Conservation (phyloP, 2,797 vertebrate species). For the Erethizon dorsatum region DNA sequence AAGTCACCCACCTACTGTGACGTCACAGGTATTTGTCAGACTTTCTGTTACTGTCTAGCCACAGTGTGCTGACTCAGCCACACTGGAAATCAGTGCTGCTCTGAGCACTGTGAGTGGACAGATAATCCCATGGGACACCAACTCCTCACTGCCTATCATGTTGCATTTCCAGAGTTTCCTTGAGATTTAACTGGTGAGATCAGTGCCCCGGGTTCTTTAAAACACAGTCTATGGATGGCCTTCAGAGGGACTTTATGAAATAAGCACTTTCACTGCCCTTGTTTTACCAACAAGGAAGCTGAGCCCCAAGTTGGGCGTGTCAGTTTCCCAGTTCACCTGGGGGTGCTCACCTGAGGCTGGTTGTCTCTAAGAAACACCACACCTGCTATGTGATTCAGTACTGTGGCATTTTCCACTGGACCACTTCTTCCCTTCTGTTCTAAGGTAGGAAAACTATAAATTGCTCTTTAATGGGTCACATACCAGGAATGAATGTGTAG, state of each 20-base stretch:
- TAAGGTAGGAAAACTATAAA: background rate
- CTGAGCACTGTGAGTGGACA: background rate
- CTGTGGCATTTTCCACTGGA: background rate
- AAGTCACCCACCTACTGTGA: no score
- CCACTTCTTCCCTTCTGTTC: background rate
- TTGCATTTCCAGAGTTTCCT: background rate
- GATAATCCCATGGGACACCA: background rate
- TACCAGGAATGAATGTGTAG: no score
- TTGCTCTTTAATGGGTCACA: background rate
- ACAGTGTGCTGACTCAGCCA: background rate
- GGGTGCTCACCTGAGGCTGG: background rate
- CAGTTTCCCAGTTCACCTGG: background rate
- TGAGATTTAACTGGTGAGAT: background rate
- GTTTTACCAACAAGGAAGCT: background rate
- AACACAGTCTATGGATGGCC: background rate
- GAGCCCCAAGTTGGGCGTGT: background rate
- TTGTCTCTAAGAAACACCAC: background rate
- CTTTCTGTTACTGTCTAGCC: background rate
- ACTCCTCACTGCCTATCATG: background rate
- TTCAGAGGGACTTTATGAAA: no score
- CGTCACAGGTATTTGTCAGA: background rate
- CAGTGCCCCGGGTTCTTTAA: no score
- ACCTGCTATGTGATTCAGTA: background rate
- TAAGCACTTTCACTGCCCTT: background rate
- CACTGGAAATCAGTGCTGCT: background rate